Evolutionary conservation across 1,140 invertebrate genomes (phyloP), one percentile per base, ranked within the genome.

Genomic region (Lutraria rhynchaena): DNA sequence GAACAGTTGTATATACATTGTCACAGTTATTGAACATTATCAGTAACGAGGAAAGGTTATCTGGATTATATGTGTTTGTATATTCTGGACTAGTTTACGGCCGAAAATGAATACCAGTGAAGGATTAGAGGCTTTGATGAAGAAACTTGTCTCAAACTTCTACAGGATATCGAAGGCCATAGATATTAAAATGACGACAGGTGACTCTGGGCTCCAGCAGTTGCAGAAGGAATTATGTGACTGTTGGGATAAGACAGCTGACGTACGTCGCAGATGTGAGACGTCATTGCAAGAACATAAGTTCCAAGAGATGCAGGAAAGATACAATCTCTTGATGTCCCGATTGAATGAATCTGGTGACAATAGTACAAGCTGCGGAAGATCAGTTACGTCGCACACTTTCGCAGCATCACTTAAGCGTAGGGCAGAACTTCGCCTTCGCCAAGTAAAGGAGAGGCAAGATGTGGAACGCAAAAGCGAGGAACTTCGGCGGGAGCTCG

Each of bases 401-500:
- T 58, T 11, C 27, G 55, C 19, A 29, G 55, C 55, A 22, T 58
- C 55, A 58, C 44, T 7, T 11, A 58, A 58, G 27, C 9, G 55
- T 22, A 61, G 24, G 15, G 60, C 31, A 29, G 58, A 61, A 61
- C 58, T 61, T 22, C 58, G 58, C 24, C 58, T 61, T 9, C 58
- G 58, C 58, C 58, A 61, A 29, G 19, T 61, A 61, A 22, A n/a
- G n/a, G 58, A 61, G 31, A 61, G 24, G 27, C 58, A 61, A 37
- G 58, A 61, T 19, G 4, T 37, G 19, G 58, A 61, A 61, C 58
- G 27, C 19, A 58, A 29, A 22, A 58, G 55, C 22, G 55, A 58
- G 55, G 55, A 58, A 22, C 55, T 58, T 58, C 55, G 55, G 27
- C 55, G 55, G 55, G 55, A 58, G 55, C 55, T 58, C 55, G 55